Evolutionary conservation across 1,140 invertebrate genomes (phyloP).

Genomic region (Mya arenaria): DNA sequence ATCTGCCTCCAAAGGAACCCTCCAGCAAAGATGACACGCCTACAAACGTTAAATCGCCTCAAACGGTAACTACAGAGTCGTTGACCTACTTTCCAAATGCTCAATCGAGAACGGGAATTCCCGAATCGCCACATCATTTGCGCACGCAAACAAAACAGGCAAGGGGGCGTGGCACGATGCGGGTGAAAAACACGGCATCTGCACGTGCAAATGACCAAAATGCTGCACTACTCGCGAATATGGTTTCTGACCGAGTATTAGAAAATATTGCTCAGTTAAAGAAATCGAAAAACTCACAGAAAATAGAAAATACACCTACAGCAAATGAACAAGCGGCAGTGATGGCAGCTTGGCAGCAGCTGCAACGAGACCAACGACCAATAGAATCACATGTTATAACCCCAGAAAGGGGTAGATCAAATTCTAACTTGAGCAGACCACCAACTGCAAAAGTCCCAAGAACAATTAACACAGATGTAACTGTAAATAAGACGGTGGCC

Average conservation of each 20-base stretch:
- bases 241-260: no score
- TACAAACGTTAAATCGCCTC: background rate
- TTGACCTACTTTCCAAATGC: conserved; percentile 21
- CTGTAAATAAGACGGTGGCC: conserved; percentile 33
- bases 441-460: no score
- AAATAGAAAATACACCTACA: no score
- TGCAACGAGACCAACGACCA: no score
- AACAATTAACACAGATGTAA: no score
- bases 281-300: no score
- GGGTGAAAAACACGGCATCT: background rate
- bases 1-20: conserved; percentile 32
- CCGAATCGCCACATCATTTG: conserved; percentile 1
- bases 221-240: no score
- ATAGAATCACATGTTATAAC: no score
- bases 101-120: conserved; percentile 23
- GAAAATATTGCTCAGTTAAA: background rate
- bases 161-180: conserved; percentile 5
- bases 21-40: background rate
- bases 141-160: background rate
- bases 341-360: no score
- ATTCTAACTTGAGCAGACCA: no score
- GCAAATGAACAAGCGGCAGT: no score
- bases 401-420: no score
- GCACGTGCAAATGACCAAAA: background rate
- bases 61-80: background rate